Base-by-base conservation (phyloP, 2,113 vertebrate genomes). In the Corapipo altera region DNA sequence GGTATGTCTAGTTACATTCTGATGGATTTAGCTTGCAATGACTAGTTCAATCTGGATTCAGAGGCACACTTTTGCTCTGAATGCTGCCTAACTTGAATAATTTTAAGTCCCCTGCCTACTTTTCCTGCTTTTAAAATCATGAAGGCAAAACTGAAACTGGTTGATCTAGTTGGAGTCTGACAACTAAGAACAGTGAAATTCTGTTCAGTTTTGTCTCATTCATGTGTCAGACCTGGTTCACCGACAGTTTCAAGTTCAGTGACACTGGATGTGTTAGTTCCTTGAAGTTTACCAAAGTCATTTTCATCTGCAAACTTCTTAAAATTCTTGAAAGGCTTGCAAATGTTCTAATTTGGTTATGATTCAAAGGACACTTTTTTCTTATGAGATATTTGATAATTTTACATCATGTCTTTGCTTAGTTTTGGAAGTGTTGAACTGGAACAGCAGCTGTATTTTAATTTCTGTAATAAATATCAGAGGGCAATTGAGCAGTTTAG, bases 211-310 rank as follows among this genome's bases (percentile, higher is more conserved):
- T 14, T 11, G 2, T 52, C 17, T 76, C 3, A 13, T 32, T 3
- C 5, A 24, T 59, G 4, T 32, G 5, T 52, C 32, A 66, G 24
- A 32, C 3, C 6, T 52, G 7, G 4, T 48, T 66, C n/a, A 48
- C 7, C 0, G 0, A 6, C 2, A 3, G 7, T 71, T 81, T 81
- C 28, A 70, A 70, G 11, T 39, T 73, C 43, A 81, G 9, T 5
- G 5, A 44, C 4, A 5, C 19, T 62, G n/a, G 44, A 39, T 6
- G 3, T 44, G 6, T 51, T 49, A 44, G 6, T 66, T 76, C 30
- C 19, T 65, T 75, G 20, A 88, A 51, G 1, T 37, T 33, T 88
- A 5, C 15, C 55, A 59, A 32, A 64, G 64, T 32, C 1, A 3
- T 5, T 91, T 87, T 84, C 6, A 7, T 66, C 8, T 88, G 18